phyloP scores from a whole-genome alignment of 1,140 invertebrate genomes.

The Whitmania pigra region DNA sequence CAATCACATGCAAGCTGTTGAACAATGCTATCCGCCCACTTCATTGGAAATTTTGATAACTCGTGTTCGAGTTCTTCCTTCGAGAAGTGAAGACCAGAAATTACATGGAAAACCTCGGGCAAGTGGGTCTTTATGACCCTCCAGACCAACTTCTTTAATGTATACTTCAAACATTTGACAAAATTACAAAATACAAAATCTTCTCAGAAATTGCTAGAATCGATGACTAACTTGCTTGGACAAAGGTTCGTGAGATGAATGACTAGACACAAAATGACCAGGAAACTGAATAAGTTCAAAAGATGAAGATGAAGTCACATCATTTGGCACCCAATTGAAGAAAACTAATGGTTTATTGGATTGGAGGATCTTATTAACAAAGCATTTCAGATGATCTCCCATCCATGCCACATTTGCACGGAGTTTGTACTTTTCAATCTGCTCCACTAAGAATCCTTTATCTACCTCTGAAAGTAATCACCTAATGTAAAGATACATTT shows the following conservation, averaged over 20 bases:
- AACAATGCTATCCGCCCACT: conserved; percentile 27
- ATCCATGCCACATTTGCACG: conserved; percentile 38
- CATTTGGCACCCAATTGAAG: conserved; percentile 55
- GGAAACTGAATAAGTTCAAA: conserved; percentile 45
- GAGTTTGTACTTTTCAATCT: conserved; percentile 35
- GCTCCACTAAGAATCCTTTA: conserved; percentile 29
- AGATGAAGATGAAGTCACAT: conserved; percentile 39
- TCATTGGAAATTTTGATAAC: too few species aligned
- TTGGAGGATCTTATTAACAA: conserved; percentile 37
- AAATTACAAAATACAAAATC: too few species aligned
- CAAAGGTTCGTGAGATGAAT: conserved; percentile 6
- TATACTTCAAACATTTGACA: conserved; percentile 32
- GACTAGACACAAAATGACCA: conserved; percentile 27
- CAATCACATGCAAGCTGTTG: conserved; percentile 56
- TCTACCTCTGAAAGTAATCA: conserved; percentile 29
- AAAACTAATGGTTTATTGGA: conserved; percentile 48
- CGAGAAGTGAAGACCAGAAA: conserved; percentile 49
- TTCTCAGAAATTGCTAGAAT: too few species aligned
- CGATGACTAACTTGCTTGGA: conserved; percentile 10
- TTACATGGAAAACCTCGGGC: conserved; percentile 41
- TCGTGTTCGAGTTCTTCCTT: conserved; percentile 33
- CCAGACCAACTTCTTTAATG: conserved; percentile 57
- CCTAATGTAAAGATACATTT: too few species aligned
- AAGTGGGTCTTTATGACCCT: conserved; percentile 43
- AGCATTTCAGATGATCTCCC: conserved; percentile 29